A percentile compares a stretch with the other conserved stretches of the same genome.
Conservation (phyloP, 2,113 vertebrate genomes). For the Gobiocypris rarus region DNA sequence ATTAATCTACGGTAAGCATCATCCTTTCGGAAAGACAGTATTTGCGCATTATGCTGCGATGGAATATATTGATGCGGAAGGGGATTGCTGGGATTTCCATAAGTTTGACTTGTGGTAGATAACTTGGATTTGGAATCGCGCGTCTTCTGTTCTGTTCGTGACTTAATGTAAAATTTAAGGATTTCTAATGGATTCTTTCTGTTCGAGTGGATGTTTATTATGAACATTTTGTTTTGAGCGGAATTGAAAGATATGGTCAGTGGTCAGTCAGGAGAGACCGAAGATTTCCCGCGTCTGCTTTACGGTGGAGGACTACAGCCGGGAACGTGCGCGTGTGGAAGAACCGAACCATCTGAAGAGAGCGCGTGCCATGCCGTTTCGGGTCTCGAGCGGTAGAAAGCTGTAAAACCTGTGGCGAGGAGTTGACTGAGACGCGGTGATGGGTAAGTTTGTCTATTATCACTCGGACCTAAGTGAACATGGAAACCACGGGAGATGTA, state of each 20-base stretch:
- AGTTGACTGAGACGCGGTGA: constrained; percentile 74
- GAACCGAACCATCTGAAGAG: constrained; percentile 70
- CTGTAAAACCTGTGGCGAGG: constrained; percentile 76
- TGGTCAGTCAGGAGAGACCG: constrained; percentile 54
- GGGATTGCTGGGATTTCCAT: constrained; percentile 52
- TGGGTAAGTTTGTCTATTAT: constrained; percentile 71
- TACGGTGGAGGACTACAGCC: constrained; percentile 62
- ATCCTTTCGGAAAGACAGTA: constrained; percentile 57
- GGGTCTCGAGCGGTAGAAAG: constrained; percentile 70
- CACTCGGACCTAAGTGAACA: not conserved
- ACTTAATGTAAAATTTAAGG: constrained; percentile 4
- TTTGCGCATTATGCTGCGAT: constrained; percentile 53
- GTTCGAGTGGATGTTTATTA: constrained; percentile 20
- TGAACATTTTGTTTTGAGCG: constrained; percentile 22
- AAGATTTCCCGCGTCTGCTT: constrained; percentile 29
- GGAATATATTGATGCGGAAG: constrained; percentile 26
- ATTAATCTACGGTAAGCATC: constrained; percentile 30
- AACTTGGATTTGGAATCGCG: constrained; percentile 64
- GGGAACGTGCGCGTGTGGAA: constrained; percentile 66
- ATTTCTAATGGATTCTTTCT: not conserved
- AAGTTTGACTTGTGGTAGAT: constrained; percentile 54
- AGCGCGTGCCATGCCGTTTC: constrained; percentile 74
- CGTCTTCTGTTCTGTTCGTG: not conserved
- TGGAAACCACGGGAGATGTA: not conserved
- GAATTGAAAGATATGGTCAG: constrained; percentile 46